Base-by-base conservation (phyloP, 2,888 invertebrate genomes). In the Drosophila seclusa region DNA sequence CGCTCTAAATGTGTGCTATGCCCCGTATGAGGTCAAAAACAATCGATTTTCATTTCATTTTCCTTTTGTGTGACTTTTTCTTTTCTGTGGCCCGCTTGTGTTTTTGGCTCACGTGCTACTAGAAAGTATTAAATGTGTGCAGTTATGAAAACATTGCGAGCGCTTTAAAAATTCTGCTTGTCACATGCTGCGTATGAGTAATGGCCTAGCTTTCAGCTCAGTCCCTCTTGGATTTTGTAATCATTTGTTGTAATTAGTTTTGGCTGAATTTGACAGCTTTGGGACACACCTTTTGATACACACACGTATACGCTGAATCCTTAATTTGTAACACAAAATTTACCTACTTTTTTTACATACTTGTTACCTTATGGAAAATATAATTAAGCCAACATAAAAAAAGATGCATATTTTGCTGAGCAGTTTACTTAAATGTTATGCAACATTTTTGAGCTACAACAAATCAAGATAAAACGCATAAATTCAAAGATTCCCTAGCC, bases 1-100 rank as follows among this genome's bases (percentile, higher is more conserved):
- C 72, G 85, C 58, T 82, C 80, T 70, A 71, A 72, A 86, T 88
- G 73, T 82, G 79, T 73, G 81, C 86, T 79, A 77, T 82, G 80
- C 78, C 74, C 68, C 83, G 36, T 79, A 82, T 87, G 91, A 91
- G 90, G 91, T 90, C 90, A 90, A 90, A 90, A 91, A 83, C 90
- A 90, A 90, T 90, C 90, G 90, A 90, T 90, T 90, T 89, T 90
- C 77, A 78, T 83, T 77, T 84, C 73, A 72, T 75, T 80, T 74
- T 75, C 69, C 73, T 73, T 68, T 65, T 32, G 32, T 64, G 69
- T 34, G 54, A 71, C 59, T 70, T 69, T 71, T 76, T 72, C 61
- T 71, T 74, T 75, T 83, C 58, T 64, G 72, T 72, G 73, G 65
- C 61, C 48, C 54, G 63, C 45, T 73, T 58, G 49, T 58, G 65